Conservation (phyloP, 2,888 invertebrate genomes). For the Koerneria pararmatus region DNA sequence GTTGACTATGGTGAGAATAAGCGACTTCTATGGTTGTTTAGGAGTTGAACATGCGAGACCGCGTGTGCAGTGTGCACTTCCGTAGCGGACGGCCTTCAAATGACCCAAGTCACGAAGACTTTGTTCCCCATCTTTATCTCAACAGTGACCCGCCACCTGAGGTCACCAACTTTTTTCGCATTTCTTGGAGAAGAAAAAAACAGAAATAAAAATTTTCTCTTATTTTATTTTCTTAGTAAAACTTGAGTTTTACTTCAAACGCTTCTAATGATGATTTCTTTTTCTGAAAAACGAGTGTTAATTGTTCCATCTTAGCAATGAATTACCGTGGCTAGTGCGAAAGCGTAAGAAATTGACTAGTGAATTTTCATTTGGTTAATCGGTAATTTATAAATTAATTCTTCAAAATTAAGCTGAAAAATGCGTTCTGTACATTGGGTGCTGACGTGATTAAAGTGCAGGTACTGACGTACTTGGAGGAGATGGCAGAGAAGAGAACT, state of each 20-base stretch:
- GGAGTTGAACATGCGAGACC: constrained; percentile 17
- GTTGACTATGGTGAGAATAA: too few species aligned
- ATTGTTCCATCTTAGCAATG: too few species aligned
- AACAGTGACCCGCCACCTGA: constrained; percentile 23
- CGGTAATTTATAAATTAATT: too few species aligned
- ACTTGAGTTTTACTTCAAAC: background rate
- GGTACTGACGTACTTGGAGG: constrained; percentile 17
- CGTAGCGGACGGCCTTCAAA: constrained; percentile 20
- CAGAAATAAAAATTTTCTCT: background rate
- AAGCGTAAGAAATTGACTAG: too few species aligned
- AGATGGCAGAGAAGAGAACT: constrained; percentile 6
- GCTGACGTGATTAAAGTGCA: background rate
- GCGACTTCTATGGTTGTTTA: too few species aligned
- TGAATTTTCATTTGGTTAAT: too few species aligned
- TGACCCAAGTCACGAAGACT: constrained; percentile 25
- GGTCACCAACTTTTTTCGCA: background rate
- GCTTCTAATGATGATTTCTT: background rate
- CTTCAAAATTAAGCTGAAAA: too few species aligned
- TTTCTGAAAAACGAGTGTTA: too few species aligned
- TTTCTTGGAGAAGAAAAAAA: background rate
- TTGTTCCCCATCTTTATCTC: constrained; percentile 24
- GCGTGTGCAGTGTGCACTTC: constrained; percentile 23
- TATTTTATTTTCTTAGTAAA: background rate
- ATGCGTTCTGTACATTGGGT: too few species aligned
- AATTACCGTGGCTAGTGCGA: too few species aligned